Base-by-base conservation (phyloP, 1,140 invertebrate genomes). In the Penaeus vannamei region DNA sequence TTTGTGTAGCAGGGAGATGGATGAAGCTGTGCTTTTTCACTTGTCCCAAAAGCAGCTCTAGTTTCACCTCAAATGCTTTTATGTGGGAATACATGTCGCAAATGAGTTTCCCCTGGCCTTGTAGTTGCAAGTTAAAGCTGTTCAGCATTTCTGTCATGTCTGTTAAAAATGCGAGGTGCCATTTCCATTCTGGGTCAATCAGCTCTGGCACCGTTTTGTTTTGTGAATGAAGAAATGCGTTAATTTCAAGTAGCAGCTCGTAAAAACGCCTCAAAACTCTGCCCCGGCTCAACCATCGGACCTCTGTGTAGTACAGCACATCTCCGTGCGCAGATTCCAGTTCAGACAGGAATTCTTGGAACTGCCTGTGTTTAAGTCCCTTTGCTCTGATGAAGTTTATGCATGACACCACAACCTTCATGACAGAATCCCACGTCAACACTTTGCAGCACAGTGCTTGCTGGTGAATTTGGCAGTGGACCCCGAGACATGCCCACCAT, bases 301-400 rank as follows among this genome's bases (percentile, higher is more conserved):
- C 77, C 26, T 17, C 85, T 86, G 3, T 72, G 17, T 77, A 26
- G n/a, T n/a, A n/a, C n/a, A n/a, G n/a, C n/a, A n/a, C n/a, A n/a
- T n/a, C n/a, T n/a, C n/a, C n/a, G n/a, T n/a, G n/a, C n/a, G n/a
- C n/a, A n/a, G 64, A 42, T 36, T 81, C 10, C 32, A 81, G 72
- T 81, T 83, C 64, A 76, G 42, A 42, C 85, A 79, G 46, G 64
- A 83, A 85, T 59, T 85, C 23, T 26, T 69, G 66, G 23, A 86
- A 79, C 85, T 81, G 66, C 64, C 36, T 8, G 77, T 86, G 85
- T 60, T 77, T 84, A 29, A 83, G 66, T 72, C 36, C 66, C 72
- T 86, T 64, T 46, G 76, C 32, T 79, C 76, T 14, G 46, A n/a
- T 79, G 76, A 79, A 86, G 77, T 72, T 85, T n/a, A 62, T 64